Percentiles rank a stretch among this genome's conserved stretches.
phyloP scores from a whole-genome alignment of 1,140 invertebrate species.

The Nymphalis io region DNA sequence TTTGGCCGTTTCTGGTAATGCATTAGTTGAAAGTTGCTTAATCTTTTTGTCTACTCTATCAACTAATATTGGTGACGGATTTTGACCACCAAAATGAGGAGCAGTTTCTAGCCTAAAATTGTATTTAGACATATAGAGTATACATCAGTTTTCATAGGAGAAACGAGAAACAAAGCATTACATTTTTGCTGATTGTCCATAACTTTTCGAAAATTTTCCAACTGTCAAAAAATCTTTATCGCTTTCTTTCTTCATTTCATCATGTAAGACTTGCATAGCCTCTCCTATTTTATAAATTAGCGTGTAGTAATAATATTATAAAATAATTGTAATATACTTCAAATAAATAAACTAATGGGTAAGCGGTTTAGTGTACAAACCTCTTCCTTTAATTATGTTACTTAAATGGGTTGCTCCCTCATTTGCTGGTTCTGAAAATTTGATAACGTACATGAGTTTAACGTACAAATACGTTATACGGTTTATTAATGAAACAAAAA shows the following conservation, averaged over 20 bases:
- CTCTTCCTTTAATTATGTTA: conserved; percentile 55
- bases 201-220: conserved; percentile 54
- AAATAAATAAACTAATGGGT: not conserved
- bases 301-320: not conserved
- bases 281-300: conserved; percentile 39
- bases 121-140: not conserved
- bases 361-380: conserved; percentile 22
- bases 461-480: no score
- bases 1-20: conserved; percentile 40
- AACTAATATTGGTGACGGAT: conserved; percentile 37
- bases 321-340: not conserved
- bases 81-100: conserved; percentile 43
- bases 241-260: conserved; percentile 51
- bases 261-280: conserved; percentile 54
- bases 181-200: conserved; percentile 54
- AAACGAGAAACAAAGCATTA: conserved; percentile 31
- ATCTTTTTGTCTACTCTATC: conserved; percentile 38
- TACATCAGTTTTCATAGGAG: no score
- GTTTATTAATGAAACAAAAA: conserved; percentile 8
- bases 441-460: not conserved
- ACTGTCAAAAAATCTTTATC: conserved; percentile 51
- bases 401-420: conserved; percentile 58
- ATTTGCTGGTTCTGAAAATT: conserved; percentile 45
- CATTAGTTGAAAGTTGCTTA: conserved; percentile 17
- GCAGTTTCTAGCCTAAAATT: conserved; percentile 38